Evolutionary conservation across 1,140 invertebrate species (phyloP).

Genomic region (Drosophila sproati): DNA sequence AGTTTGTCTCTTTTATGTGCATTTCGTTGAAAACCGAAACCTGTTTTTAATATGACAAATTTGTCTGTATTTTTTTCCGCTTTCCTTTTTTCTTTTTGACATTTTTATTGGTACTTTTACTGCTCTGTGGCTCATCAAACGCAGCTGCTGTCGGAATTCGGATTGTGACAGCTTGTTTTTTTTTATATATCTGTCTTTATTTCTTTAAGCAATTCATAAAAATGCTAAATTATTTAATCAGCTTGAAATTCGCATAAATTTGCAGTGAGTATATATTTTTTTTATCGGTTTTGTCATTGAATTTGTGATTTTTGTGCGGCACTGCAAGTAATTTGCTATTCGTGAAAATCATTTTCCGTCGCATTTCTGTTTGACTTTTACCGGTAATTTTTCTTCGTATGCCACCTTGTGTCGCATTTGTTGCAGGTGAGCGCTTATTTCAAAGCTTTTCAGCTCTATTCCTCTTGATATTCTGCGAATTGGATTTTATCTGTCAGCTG

Average conservation of each 20-base stretch:
- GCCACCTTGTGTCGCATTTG: neutral
- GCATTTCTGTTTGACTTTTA: slow-evolving; percentile 13
- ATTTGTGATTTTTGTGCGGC: slow-evolving; percentile 21
- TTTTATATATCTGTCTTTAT: slow-evolving; percentile 18
- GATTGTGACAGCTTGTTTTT: slow-evolving; percentile 31
- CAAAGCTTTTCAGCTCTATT: slow-evolving; percentile 1
- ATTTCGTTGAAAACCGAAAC: slow-evolving; percentile 4
- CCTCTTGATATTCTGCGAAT: slow-evolving; percentile 1
- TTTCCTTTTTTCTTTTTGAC: slow-evolving; percentile 31
- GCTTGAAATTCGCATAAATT: slow-evolving; percentile 25
- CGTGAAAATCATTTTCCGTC: slow-evolving; percentile 18
- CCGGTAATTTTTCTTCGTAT: neutral
- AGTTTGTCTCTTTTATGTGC: slow-evolving; percentile 2
- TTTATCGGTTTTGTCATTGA: slow-evolving; percentile 13
- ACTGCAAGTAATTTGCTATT: slow-evolving; percentile 10
- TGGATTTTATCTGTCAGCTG: neutral
- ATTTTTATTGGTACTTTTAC: slow-evolving; percentile 43
- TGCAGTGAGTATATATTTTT: slow-evolving; percentile 4
- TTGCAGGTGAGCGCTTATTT: slow-evolving; percentile 9
- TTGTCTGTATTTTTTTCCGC: slow-evolving; percentile 10
- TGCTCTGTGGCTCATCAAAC: slow-evolving; percentile 59
- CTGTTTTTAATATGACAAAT: slow-evolving; percentile 29
- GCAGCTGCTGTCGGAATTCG: slow-evolving; percentile 59
- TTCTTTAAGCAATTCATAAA: slow-evolving; percentile 54
- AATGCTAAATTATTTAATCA: slow-evolving; percentile 69